phyloP scores from a whole-genome alignment of 2,113 vertebrate species.

The Trogon surrucura region DNA sequence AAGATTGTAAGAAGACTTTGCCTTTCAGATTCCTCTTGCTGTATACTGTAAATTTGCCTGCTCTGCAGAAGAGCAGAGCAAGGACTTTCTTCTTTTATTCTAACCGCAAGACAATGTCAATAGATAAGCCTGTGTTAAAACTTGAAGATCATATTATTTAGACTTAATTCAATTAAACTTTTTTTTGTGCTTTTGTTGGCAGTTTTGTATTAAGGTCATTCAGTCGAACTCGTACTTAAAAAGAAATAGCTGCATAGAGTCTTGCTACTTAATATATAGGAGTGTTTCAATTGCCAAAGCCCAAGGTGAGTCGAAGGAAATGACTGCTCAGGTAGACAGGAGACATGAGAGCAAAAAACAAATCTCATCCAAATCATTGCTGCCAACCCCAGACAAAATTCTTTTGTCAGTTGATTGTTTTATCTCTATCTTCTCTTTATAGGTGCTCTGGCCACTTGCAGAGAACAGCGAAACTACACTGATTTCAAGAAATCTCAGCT shows the following conservation, averaged over 20 bases:
- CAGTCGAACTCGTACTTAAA: neutral
- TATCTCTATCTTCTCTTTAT: neutral
- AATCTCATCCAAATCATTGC: neutral
- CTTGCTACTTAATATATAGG: neutral
- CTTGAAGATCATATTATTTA: slow-evolving; percentile 59
- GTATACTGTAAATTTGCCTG: neutral
- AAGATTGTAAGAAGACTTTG: neutral
- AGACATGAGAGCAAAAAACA: neutral
- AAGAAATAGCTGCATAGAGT: slow-evolving; percentile 4
- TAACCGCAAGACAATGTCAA: neutral
- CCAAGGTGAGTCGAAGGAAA: slow-evolving; percentile 43
- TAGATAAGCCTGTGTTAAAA: slow-evolving; percentile 37
- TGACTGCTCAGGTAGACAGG: neutral
- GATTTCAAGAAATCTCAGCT: neutral
- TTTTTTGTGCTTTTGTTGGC: slow-evolving; percentile 47
- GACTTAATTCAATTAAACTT: slow-evolving; percentile 49
- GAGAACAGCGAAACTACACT: neutral
- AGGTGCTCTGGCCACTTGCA: neutral
- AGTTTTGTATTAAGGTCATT: slow-evolving; percentile 41
- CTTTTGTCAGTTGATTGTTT: neutral
- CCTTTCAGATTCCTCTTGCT: slow-evolving; percentile 2
- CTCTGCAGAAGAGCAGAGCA: slow-evolving; percentile 23
- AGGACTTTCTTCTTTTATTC: slow-evolving; percentile 37
- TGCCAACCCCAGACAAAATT: neutral
- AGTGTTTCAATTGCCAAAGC: slow-evolving; percentile 3